Evolutionary conservation across 2,113 vertebrate genomes (phyloP).

Genomic region (Forbesichthys papilliferus): DNA sequence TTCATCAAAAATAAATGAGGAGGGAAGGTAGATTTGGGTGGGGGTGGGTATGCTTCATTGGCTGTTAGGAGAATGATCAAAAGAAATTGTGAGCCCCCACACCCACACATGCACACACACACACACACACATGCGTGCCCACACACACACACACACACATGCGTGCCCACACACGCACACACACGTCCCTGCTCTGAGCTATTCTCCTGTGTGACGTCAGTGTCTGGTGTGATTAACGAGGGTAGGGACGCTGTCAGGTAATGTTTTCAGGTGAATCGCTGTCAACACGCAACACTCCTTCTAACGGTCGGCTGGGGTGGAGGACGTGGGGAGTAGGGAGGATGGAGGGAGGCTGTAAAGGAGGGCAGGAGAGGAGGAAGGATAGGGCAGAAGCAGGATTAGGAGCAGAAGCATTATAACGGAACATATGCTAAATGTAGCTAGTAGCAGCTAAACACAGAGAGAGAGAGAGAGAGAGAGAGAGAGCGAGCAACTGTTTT

Average conservation of each 20-base stretch:
- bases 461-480: slow-evolving; percentile 18
- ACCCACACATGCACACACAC: background rate
- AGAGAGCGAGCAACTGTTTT: slow-evolving; percentile 5
- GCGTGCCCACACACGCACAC: no score
- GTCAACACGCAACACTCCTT: slow-evolving; percentile 5
- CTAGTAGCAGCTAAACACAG: slow-evolving; percentile 5
- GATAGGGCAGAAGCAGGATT: no score
- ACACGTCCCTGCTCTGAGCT: slow-evolving; percentile 8
- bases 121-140: background rate
- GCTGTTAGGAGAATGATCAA: slow-evolving; percentile 38
- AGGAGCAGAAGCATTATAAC: slow-evolving; percentile 7
- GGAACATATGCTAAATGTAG: background rate
- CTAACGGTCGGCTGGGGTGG: background rate
- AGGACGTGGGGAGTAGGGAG: background rate
- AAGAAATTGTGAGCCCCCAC: background rate
- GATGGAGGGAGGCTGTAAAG: background rate
- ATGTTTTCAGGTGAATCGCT: slow-evolving; percentile 20
- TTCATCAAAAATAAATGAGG: slow-evolving; percentile 49
- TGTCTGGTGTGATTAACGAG: slow-evolving; percentile 42
- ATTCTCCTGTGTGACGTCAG: slow-evolving; percentile 11
- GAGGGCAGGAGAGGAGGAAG: slow-evolving; percentile 1
- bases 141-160: background rate
- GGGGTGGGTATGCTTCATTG: slow-evolving; percentile 8
- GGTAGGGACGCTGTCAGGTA: background rate
- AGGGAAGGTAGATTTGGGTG: slow-evolving; percentile 4